Percentiles rank a stretch among this genome's conserved stretches.
Evolutionary conservation across 2,888 invertebrate species (phyloP).

Genomic region (Mycogona germanica): DNA sequence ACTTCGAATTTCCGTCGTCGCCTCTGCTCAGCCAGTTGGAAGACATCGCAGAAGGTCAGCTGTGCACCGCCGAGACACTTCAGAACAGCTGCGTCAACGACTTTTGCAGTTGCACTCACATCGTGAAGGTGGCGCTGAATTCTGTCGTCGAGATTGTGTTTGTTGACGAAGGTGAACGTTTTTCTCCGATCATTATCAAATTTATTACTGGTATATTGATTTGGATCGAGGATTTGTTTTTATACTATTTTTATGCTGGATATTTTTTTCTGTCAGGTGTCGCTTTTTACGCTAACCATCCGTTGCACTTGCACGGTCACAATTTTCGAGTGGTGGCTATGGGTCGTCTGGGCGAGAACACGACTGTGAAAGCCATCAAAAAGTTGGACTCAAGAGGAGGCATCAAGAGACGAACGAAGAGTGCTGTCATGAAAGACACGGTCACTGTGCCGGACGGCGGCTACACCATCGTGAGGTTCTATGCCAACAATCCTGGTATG

Average conservation of each 20-base stretch:
- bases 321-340: constrained; percentile 72
- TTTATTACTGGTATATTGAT: neutral
- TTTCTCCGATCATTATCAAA: too few species aligned
- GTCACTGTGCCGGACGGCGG: constrained; percentile 85
- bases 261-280: neutral
- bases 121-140: constrained; percentile 58
- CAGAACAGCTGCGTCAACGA: constrained; percentile 49
- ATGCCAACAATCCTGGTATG: constrained; percentile 76
- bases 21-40: constrained; percentile 55
- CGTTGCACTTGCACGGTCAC: constrained; percentile 76
- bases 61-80: constrained; percentile 63
- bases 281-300: constrained; percentile 70
- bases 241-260: neutral
- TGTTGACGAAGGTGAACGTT: constrained; percentile 77
- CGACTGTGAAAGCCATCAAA: constrained; percentile 55
- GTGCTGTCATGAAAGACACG: constrained; percentile 73
- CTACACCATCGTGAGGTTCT: constrained; percentile 69
- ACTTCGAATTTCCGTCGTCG: constrained; percentile 56
- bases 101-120: constrained; percentile 74
- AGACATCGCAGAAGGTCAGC: constrained; percentile 47
- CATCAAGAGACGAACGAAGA: constrained; percentile 54
- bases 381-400: constrained; percentile 46
- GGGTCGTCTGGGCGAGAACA: constrained; percentile 53
- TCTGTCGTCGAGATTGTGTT: constrained; percentile 62
- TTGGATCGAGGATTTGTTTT: neutral